These are phyloP conservation scores for Trichoplusia ni DNA, from an alignment of 1,140 invertebrate genomes.

Conservation along the genomic window DNA sequence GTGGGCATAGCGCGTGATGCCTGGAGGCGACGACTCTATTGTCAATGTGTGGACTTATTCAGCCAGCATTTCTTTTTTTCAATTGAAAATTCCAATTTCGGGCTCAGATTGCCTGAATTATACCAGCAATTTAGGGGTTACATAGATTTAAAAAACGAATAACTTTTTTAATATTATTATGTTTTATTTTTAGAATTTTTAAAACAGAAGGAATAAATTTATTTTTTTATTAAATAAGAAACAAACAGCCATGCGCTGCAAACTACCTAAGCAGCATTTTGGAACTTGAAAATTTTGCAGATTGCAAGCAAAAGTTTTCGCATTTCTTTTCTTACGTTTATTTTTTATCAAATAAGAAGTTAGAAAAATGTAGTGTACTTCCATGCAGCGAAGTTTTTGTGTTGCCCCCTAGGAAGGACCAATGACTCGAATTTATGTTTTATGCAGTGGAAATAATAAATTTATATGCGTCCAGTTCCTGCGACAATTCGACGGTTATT, in stretches of 20 bases:
- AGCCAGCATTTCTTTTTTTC: slow-evolving; percentile 50
- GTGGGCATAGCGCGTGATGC: slow-evolving; percentile 55
- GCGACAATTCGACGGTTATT: slow-evolving; percentile 59
- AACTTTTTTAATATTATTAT: too few species aligned
- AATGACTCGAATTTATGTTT: slow-evolving; percentile 80
- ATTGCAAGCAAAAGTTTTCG: too few species aligned
- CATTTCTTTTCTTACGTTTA: background rate
- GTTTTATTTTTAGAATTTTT: too few species aligned
- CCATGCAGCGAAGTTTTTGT: slow-evolving; percentile 43
- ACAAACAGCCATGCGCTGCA: too few species aligned
- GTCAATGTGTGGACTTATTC: slow-evolving; percentile 58
- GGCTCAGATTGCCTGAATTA: background rate
- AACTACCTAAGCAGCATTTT: too few species aligned
- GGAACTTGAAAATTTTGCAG: too few species aligned
- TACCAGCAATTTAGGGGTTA: background rate
- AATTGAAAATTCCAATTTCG: slow-evolving; percentile 27
- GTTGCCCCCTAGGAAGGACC: slow-evolving; percentile 64
- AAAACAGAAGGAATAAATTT: too few species aligned
- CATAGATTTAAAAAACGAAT: too few species aligned
- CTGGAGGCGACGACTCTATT: slow-evolving; percentile 56
- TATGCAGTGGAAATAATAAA: slow-evolving; percentile 81
- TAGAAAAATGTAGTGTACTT: slow-evolving; percentile 8
- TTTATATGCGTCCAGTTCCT: slow-evolving; percentile 79
- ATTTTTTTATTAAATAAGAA: too few species aligned
- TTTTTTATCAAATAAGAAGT: background rate